These are phyloP conservation scores for Philopedon plagiatum DNA, from an alignment of 2,888 invertebrate genomes.

Conservation along the genomic window DNA sequence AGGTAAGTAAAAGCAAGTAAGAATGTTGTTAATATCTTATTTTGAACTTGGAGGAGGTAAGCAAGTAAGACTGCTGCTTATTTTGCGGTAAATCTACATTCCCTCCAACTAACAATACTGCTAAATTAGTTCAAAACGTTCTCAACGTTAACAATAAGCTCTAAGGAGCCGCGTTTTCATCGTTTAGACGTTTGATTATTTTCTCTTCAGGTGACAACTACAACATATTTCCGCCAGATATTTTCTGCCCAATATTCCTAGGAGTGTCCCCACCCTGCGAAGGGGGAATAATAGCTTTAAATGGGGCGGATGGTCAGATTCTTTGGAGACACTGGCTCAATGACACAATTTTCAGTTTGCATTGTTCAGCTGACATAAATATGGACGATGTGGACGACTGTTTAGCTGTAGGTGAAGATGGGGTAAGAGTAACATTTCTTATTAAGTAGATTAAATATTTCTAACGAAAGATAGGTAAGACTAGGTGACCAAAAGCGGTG, in stretches of 20 bases:
- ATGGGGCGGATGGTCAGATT: slow-evolving; percentile 79
- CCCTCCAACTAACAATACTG: too few species aligned
- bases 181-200: not conserved
- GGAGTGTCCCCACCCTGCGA: slow-evolving; percentile 77
- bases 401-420: slow-evolving; percentile 80
- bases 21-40: too few species aligned
- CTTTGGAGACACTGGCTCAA: slow-evolving; percentile 83
- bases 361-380: slow-evolving; percentile 81
- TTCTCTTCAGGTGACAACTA: slow-evolving; percentile 69
- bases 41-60: too few species aligned
- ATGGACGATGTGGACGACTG: slow-evolving; percentile 80
- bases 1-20: slow-evolving; percentile 69
- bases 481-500: too few species aligned
- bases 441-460: not conserved
- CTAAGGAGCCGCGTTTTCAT: too few species aligned
- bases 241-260: slow-evolving; percentile 78
- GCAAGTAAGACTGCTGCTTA: too few species aligned
- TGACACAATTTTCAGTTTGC: slow-evolving; percentile 81
- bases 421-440: slow-evolving; percentile 68
- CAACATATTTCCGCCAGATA: slow-evolving; percentile 72
- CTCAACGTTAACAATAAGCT: too few species aligned
- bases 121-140: too few species aligned
- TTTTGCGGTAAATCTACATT: too few species aligned
- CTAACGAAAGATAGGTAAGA: too few species aligned
- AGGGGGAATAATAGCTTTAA: slow-evolving; percentile 83